These are phyloP conservation scores for Cossypha caffra DNA, from an alignment of 2,797 vertebrate genomes.

Conservation along the genomic window DNA sequence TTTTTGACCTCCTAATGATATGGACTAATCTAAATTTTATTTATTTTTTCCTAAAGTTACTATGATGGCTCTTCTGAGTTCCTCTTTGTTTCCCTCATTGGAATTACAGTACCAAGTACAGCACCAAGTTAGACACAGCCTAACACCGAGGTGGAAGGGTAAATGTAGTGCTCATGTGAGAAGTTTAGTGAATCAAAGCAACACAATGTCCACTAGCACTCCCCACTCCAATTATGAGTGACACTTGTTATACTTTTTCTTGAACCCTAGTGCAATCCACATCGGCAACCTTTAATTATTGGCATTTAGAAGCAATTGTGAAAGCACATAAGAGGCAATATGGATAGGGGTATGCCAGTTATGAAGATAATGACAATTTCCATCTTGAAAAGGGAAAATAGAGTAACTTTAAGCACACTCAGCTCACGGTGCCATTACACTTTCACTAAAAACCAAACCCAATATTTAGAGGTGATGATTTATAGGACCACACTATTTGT, in stretches of 20 bases:
- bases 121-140: background rate
- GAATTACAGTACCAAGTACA: background rate
- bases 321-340: background rate
- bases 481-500: background rate
- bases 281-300: background rate
- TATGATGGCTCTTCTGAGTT: background rate
- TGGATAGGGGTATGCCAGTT: fast-evolving
- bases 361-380: background rate
- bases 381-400: background rate
- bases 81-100: background rate
- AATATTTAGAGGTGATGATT: background rate
- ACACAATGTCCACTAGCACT: background rate
- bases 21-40: background rate
- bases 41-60: background rate
- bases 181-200: background rate
- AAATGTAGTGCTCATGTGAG: background rate
- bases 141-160: background rate
- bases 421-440: background rate
- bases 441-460: background rate
- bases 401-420: background rate
- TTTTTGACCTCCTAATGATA: background rate
- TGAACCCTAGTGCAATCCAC: background rate
- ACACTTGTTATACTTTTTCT: background rate
- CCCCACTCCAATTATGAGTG: background rate
- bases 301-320: background rate